Conservation (phyloP, 64 coral and sea anemone genomes). For the Porites lutea region DNA sequence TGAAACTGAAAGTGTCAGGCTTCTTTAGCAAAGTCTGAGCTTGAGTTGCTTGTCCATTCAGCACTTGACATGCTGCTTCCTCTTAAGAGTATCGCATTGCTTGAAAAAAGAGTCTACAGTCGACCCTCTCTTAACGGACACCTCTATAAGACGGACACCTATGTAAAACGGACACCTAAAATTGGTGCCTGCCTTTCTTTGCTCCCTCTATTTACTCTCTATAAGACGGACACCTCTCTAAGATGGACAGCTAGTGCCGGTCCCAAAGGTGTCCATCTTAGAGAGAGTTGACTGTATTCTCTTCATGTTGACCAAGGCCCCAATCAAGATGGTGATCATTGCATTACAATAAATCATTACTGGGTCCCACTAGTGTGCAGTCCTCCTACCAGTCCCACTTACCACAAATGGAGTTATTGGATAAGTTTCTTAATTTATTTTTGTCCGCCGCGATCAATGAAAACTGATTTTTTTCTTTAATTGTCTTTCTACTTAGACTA, state of each 20-base stretch:
- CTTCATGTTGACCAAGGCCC: background rate
- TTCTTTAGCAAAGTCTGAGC: background rate
- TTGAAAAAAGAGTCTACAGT: background rate
- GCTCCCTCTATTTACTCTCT: no score
- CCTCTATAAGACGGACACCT: no score
- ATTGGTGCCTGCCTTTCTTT: no score
- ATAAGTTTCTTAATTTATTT: slow-evolving; percentile 26
- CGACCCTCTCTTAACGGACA: no score
- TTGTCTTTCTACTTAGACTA: slow-evolving; percentile 33
- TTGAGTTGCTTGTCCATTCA: no score
- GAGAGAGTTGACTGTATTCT: no score
- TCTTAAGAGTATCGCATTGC: background rate
- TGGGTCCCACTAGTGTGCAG: background rate
- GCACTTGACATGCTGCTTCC: no score
- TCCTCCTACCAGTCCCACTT: background rate
- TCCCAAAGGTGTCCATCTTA: no score
- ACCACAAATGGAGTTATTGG: background rate
- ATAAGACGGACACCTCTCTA: no score
- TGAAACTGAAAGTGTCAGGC: background rate
- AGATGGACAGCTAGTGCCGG: no score
- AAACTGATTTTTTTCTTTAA: slow-evolving; percentile 51
- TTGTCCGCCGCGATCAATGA: slow-evolving; percentile 37
- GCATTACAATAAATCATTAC: background rate
- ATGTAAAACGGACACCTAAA: no score
- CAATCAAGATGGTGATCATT: background rate